Evolutionary conservation across 2,888 invertebrate species (phyloP), one percentile per base, ranked within the genome.

Genomic region (Arge pagana): DNA sequence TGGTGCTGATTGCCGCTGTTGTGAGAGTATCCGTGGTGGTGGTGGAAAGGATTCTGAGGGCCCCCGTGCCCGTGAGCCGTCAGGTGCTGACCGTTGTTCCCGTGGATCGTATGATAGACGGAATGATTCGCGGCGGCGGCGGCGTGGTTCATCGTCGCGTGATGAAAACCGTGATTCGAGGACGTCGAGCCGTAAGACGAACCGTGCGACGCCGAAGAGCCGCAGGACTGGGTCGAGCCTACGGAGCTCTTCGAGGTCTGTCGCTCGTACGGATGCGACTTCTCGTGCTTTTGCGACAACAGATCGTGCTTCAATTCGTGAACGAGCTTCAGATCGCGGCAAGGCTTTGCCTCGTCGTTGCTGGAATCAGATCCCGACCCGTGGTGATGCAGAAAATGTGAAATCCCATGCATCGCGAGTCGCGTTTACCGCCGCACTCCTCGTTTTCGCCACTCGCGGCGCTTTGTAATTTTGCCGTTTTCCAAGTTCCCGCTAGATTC

Each of bases 331-430:
- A 65, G 59, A 33, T 74, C 71, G 6, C 64, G 56, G 26, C 63
- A 64, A 50, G 40, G 56, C 18, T 28, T 51, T 48, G 56, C 59
- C 24, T 52, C 19, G 15, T 51, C 50, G 15, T 4, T 39, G 18
- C 7, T 50, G 15, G 19, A 19, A 23, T 80, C 72, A 50, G 81
- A 80, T 58, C 72, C 76, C 3, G 78, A 36, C 69, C 54, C 77
- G 69, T 52, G 77, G 56, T 60, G 53, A 31, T 68, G 67, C 3
- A 72, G 55, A 4, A 71, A 59, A 66, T 81, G 77, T 40, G 80
- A 70, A 33, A 82, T 61, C 4, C 81, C 79, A 64, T 82, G 80
- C 82, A 81, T 81, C 65, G 72, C 78, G 41, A 26, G n/a, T 10
- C 2, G n/a, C n/a, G 10, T 26, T 26, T 3, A 26, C 8, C 28